Evolutionary conservation across 1,140 invertebrate species (phyloP).

Genomic region (Trachymyrmex cornetzi): DNA sequence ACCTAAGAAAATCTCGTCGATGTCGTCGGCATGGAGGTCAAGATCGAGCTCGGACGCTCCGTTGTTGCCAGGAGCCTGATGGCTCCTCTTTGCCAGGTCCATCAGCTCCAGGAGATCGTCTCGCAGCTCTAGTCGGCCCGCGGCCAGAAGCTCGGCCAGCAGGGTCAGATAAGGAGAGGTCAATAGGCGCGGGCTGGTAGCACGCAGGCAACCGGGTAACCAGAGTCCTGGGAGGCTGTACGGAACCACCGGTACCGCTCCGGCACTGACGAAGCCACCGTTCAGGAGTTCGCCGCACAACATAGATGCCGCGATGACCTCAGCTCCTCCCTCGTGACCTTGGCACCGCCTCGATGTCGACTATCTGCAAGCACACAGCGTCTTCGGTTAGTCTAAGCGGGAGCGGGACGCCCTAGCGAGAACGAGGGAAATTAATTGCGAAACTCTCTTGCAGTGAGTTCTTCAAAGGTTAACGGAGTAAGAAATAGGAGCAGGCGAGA

Average conservation of each 20-base stretch:
- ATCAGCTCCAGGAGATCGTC: slow-evolving; percentile 74
- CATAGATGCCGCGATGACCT: slow-evolving; percentile 84
- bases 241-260: slow-evolving; percentile 85
- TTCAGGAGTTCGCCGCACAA: slow-evolving; percentile 87
- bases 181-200: slow-evolving; percentile 82
- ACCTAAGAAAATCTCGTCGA: slow-evolving; percentile 85
- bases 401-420: background rate
- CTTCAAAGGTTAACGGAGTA: slow-evolving; percentile 50
- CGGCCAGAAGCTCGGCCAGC: slow-evolving; percentile 83
- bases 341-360: slow-evolving; percentile 72
- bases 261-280: slow-evolving; percentile 86
- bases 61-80: slow-evolving; percentile 69
- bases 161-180: slow-evolving; percentile 84
- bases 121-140: slow-evolving; percentile 78
- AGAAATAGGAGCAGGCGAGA: slow-evolving; percentile 16
- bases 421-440: slow-evolving; percentile 43
- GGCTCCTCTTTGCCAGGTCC: slow-evolving; percentile 79
- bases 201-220: slow-evolving; percentile 84
- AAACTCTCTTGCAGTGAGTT: slow-evolving; percentile 31
- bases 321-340: slow-evolving; percentile 77
- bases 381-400: slow-evolving; percentile 45
- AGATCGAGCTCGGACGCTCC: slow-evolving; percentile 76
- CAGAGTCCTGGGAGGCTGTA: slow-evolving; percentile 84
- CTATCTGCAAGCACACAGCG: slow-evolving; percentile 56
- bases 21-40: slow-evolving; percentile 77